Conservation (phyloP, 2,797 vertebrate genomes). For the Fistularia commersonii region DNA sequence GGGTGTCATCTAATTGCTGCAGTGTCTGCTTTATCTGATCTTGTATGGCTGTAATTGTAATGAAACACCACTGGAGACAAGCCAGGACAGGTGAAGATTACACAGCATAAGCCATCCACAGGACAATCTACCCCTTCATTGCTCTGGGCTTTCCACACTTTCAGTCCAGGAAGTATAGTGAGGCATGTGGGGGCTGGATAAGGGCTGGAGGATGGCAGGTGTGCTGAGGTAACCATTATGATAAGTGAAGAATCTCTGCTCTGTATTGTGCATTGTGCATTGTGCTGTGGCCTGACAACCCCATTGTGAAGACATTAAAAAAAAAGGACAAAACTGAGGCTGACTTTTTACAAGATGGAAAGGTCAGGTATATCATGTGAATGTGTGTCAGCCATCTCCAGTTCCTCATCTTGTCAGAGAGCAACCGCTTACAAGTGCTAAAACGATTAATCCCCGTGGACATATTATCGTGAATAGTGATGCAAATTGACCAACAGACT, state of each 20-base stretch:
- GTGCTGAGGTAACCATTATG: slow-evolving; percentile 62
- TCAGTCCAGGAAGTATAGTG: slow-evolving; percentile 55
- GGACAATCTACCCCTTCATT: slow-evolving; percentile 62
- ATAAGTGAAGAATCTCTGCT: slow-evolving; percentile 56
- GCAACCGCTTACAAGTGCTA: slow-evolving; percentile 15
- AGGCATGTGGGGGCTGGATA: slow-evolving; percentile 65
- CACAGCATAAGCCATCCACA: slow-evolving; percentile 49
- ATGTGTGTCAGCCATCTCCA: slow-evolving; percentile 18
- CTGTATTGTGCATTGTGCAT: slow-evolving; percentile 53
- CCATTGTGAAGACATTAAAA: slow-evolving; percentile 26
- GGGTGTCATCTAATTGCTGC: slow-evolving; percentile 52
- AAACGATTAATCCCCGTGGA: neutral
- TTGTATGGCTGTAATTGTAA: slow-evolving; percentile 57
- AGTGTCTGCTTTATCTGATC: slow-evolving; percentile 63
- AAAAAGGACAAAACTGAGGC: slow-evolving; percentile 45
- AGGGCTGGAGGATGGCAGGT: slow-evolving; percentile 50
- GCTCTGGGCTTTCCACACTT: slow-evolving; percentile 54
- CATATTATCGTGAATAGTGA: too few species aligned
- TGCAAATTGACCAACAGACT: too few species aligned
- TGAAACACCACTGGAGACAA: slow-evolving; percentile 53
- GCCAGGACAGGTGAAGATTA: slow-evolving; percentile 64
- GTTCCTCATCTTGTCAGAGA: slow-evolving; percentile 28
- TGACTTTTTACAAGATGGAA: slow-evolving; percentile 43
- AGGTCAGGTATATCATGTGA: slow-evolving; percentile 41
- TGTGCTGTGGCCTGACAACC: slow-evolving; percentile 56